These are phyloP conservation scores for Pycnomerus fuliginosus DNA, from an alignment of 2,888 invertebrate species.

Conservation along the genomic window DNA sequence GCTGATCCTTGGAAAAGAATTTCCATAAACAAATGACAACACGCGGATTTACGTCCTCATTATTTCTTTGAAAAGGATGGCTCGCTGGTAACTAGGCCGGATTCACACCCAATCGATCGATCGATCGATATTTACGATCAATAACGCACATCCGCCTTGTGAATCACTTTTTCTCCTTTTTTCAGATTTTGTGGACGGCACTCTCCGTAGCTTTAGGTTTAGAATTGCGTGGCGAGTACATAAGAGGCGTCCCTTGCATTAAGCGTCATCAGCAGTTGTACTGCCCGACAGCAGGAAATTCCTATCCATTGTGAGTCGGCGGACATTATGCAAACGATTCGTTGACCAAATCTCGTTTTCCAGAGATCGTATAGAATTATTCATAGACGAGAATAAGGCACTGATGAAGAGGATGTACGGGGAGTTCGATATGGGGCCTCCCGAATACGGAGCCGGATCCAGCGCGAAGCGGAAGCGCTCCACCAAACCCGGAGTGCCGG, in stretches of 20 bases:
- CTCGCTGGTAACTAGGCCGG: conserved; percentile 3
- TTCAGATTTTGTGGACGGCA: conserved; percentile 88
- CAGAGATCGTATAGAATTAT: conserved; percentile 87
- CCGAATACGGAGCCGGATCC: conserved; percentile 53
- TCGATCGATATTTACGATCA: background rate
- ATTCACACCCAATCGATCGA: conserved; percentile 11
- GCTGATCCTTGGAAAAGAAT: conserved; percentile 9
- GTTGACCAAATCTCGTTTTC: conserved; percentile 37
- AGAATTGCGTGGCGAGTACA: conserved; percentile 83
- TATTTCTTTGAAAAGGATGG: conserved; percentile 7
- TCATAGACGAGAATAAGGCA: conserved; percentile 94
- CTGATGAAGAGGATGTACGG: conserved; percentile 93
- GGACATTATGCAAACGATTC: too few species aligned
- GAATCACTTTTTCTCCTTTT: conserved; percentile 41
- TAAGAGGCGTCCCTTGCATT: conserved; percentile 87
- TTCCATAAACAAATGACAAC: too few species aligned
- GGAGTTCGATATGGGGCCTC: conserved; percentile 68
- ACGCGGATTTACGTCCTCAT: conserved; percentile 13
- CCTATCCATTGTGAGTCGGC: conserved; percentile 90
- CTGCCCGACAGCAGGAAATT: conserved; percentile 88
- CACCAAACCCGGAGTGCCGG: conserved; percentile 59
- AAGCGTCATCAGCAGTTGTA: conserved; percentile 86
- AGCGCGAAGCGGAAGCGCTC: conserved; percentile 37
- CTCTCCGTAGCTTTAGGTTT: conserved; percentile 83
- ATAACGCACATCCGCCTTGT: too few species aligned